These are phyloP conservation scores for Chloroclystis v-ata DNA, from an alignment of 2,888 invertebrate species.

Conservation along the genomic window DNA sequence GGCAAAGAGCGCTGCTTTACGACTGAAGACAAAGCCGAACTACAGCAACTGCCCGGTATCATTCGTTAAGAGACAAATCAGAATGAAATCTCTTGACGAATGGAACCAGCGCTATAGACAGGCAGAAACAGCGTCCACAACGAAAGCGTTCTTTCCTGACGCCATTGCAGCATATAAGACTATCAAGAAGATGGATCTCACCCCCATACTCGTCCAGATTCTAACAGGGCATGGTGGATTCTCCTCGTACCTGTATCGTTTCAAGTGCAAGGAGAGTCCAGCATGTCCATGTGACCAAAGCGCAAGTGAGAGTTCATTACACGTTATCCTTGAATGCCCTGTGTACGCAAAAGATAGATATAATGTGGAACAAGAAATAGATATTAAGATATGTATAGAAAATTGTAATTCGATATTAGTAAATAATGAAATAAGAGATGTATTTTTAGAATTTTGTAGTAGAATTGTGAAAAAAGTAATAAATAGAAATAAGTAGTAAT, in stretches of 20 bases:
- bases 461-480: too few species aligned
- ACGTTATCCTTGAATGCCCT: conserved; percentile 11
- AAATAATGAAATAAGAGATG: too few species aligned
- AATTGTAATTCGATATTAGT: too few species aligned
- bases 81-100: too few species aligned
- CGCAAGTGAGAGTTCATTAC: neutral
- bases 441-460: too few species aligned
- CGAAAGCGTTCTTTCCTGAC: conserved; percentile 22
- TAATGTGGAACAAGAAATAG: too few species aligned
- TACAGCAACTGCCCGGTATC: conserved; percentile 13
- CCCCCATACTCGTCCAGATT: neutral
- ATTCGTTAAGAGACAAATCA: conserved; percentile 11
- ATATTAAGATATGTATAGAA: too few species aligned
- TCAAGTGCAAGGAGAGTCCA: conserved; percentile 19
- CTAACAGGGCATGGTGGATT: conserved; percentile 23
- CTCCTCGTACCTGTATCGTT: conserved; percentile 17
- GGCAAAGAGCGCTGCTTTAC: conserved; percentile 13
- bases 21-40: neutral
- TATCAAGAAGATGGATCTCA: neutral
- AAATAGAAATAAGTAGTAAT: too few species aligned
- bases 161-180: conserved; percentile 1
- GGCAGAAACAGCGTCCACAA: neutral
- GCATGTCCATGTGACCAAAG: conserved; percentile 21
- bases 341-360: neutral
- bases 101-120: conserved; percentile 7